Conservation (phyloP, 2,797 vertebrate genomes). For the Chaenodraco wilsoni region DNA sequence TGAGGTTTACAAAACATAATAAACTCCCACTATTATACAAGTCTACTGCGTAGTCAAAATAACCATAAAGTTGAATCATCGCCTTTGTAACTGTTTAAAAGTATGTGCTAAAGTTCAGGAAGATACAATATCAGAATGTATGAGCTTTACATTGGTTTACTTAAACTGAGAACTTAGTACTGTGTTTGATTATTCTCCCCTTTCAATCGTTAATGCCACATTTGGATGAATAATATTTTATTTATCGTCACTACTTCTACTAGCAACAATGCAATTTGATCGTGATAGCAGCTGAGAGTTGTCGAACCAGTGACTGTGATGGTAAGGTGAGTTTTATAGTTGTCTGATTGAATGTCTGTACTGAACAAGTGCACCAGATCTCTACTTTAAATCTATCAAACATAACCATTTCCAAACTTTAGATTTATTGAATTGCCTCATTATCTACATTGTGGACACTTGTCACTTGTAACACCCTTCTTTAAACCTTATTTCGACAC, state of each 20-base stretch:
- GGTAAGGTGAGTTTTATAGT: not conserved
- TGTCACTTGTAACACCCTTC: not conserved
- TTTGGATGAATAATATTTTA: not conserved
- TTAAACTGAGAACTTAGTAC: not conserved
- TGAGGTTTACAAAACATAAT: not conserved
- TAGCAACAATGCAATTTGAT: not conserved
- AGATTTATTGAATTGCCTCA: not conserved
- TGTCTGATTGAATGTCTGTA: not conserved
- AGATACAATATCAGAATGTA: not conserved
- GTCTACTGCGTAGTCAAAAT: not conserved
- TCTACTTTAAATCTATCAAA: not conserved
- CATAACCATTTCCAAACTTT: not conserved
- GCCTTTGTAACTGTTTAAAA: not conserved
- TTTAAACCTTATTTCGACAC: slow-evolving; percentile 12
- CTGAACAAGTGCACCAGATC: not conserved
- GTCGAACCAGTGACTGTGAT: not conserved
- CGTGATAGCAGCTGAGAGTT: not conserved
- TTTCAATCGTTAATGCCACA: not conserved
- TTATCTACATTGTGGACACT: not conserved
- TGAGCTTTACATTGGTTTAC: not conserved
- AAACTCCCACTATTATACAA: not conserved
- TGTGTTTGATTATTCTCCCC: not conserved
- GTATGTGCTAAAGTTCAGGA: not conserved
- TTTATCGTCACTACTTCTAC: no score
- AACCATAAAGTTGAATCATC: not conserved